These are phyloP conservation scores for Ichneumoninae sp. DNA, from an alignment of 2,888 invertebrate genomes.

Conservation along the genomic window DNA sequence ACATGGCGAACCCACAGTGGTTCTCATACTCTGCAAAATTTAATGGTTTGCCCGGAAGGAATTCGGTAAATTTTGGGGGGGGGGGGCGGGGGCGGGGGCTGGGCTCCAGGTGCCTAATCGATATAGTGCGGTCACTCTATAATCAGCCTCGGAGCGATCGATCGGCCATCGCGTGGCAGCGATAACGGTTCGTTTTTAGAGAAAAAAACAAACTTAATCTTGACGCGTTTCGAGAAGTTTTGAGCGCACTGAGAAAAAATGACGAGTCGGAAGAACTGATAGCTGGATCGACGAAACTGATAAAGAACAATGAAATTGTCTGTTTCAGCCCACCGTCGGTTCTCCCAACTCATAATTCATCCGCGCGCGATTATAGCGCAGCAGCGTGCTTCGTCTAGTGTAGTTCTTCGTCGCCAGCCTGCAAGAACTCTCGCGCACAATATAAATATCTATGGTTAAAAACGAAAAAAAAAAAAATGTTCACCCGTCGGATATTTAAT, in stretches of 20 bases:
- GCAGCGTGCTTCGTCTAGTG: not conserved
- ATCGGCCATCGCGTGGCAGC: not conserved
- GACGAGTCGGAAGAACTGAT: not conserved
- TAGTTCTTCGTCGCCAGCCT: not conserved
- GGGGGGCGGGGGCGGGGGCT: not conserved
- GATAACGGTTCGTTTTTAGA: not conserved
- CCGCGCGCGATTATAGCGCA: not conserved
- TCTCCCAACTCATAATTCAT: not conserved
- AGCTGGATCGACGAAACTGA: not conserved
- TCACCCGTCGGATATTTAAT: conserved; percentile 37
- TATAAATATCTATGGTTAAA: not conserved
- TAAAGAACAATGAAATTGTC: not conserved
- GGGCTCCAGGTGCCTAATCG: not conserved
- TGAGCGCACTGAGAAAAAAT: not conserved
- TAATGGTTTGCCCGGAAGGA: not conserved
- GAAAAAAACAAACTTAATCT: not conserved
- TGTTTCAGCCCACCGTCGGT: not conserved
- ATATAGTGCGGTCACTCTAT: not conserved
- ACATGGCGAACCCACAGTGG: conserved; percentile 81
- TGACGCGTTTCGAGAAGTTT: not conserved
- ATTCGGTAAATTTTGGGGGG: conserved; percentile 3
- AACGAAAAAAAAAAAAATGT: not conserved
- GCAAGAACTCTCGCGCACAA: not conserved
- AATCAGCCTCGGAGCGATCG: not conserved
- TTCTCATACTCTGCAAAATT: conserved; percentile 77